Base-by-base conservation (phyloP, 2,888 invertebrate species). In the Chrysolina oricalcia region DNA sequence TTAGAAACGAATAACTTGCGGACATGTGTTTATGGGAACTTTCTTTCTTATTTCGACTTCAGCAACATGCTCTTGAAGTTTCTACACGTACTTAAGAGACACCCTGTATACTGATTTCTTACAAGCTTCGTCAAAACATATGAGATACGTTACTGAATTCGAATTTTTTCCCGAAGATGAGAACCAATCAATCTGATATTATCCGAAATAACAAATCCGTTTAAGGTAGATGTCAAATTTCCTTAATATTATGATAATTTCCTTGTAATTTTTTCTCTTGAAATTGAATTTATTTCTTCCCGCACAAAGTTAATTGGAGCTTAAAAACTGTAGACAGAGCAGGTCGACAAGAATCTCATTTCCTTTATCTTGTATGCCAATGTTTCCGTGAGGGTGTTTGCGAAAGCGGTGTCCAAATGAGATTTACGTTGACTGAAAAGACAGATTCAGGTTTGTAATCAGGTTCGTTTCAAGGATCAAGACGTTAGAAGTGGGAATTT, bases 381-480 rank as follows among this genome's bases (percentile, higher is more conserved):
- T 59, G 59, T 59, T 59, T 59, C 27, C 59, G 15, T 23, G 27
- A 59, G 27, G n/a, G 53, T 53, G 19, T 53, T 48, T 48, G n/a
- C 48, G 48, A 48, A 48, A 48, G 48, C 48, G 48, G 17, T 48
- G 48, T 48, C 17, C 48, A 48, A 48, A 48, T 21, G 53, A 53
- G 53, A 53, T 21, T 53, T 53, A 53, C 53, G 53, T 53, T 53
- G 19, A 53, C 53, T 17, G 53, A 53, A 53, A 53, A 21, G 53
- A 53, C 53, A 53, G 53, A 53, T 53, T 53, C 17, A 48, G 48
- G 53, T 53, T 53, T 53, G 53, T 53, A 53, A 53, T 53, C 53
- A 53, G 11, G 17, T 53, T 53, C 53, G 19, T 17, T 13, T 53
- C 53, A 53, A 53, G 53, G 23, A 21, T 53, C 53, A 21, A 19